Base-by-base conservation (phyloP, 2,113 vertebrate species). In the Gavia stellata region DNA sequence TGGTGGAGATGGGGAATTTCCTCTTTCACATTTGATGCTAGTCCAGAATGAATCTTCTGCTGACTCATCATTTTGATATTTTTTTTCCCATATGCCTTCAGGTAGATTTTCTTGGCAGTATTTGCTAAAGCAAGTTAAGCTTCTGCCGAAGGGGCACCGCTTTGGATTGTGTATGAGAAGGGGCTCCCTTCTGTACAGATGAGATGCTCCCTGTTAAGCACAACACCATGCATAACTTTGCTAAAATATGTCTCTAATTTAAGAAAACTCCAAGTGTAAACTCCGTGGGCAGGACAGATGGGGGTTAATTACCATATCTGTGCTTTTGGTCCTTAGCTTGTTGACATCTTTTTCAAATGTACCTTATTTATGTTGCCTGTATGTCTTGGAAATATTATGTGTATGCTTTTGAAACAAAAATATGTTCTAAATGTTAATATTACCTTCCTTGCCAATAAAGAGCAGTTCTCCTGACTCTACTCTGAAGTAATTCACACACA, bases 251-350 rank as follows among this genome's bases (percentile, higher is more conserved):
- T 40, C 42, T 68, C 28, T 28, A 44, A 61, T 72, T 63, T 26
- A 86, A 38, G 53, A 77, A 68, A 92, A 81, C 36, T 70, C 55
- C 40, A 53, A 78, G 55, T 59, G 38, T 73, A 31, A 88, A 80
- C 14, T 73, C 36, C 1, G 0, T 53, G 19, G 28, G 44, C 15
- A 38, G 55, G 56, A 56, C 21, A n/a, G 0, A 0, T 61, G 17
- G 12, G 55, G 5, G 2, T 44, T 81, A 65, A 58, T 83, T 53
- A 52, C 45, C 2, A 0, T 56, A 73, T 58, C 34, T 80, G 5
- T 68, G 29, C 45, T 85, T 77, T 67, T 80, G 59, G 28, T 42
- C 63, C 53, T 68, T 80, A 65, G 40, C 28, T 52, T 4, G 6
- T 49, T 72, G 70, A 29, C 9, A 7, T 21, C 0, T 52, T 88